Conservation (phyloP, 2,888 invertebrate genomes). For the Penaeus monodon region DNA sequence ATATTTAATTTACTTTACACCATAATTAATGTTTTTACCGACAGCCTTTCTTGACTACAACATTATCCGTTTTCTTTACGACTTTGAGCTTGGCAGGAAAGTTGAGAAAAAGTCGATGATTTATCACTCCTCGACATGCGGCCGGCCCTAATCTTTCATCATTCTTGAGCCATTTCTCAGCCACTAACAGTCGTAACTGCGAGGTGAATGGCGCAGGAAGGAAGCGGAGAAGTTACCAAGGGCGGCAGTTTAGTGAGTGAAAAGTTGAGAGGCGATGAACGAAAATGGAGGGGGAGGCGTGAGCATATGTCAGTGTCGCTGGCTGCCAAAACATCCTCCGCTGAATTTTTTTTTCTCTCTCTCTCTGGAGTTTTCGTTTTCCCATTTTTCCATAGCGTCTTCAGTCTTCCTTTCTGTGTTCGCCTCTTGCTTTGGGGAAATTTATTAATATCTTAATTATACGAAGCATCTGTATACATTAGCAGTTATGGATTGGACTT, state of each 20-base stretch:
- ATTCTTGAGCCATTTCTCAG: constrained; percentile 59
- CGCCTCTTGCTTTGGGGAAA: constrained; percentile 3
- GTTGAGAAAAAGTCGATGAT: constrained; percentile 42
- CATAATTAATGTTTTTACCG: constrained; percentile 44
- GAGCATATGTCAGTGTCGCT: constrained; percentile 45
- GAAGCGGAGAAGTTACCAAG: constrained; percentile 27
- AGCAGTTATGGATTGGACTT: constrained; percentile 40
- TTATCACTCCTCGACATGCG: constrained; percentile 53
- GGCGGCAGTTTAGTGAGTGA: constrained; percentile 37
- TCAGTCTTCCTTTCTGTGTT: neutral
- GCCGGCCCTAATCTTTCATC: constrained; percentile 59
- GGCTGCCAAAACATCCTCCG: constrained; percentile 42
- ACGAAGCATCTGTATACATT: constrained; percentile 44
- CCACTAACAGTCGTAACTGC: constrained; percentile 55
- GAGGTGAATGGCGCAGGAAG: constrained; percentile 48
- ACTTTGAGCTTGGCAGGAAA: constrained; percentile 33
- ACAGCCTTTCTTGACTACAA: constrained; percentile 35
- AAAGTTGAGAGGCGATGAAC: constrained; percentile 45
- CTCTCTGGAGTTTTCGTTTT: constrained; percentile 8
- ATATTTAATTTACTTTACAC: constrained; percentile 51
- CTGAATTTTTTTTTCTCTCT: constrained; percentile 22
- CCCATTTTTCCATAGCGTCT: neutral
- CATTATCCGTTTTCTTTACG: constrained; percentile 49
- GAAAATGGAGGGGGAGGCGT: constrained; percentile 38
- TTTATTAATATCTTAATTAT: constrained; percentile 49